Conservation (phyloP, 2,888 invertebrate genomes). For the Azorinus chamasolen region DNA sequence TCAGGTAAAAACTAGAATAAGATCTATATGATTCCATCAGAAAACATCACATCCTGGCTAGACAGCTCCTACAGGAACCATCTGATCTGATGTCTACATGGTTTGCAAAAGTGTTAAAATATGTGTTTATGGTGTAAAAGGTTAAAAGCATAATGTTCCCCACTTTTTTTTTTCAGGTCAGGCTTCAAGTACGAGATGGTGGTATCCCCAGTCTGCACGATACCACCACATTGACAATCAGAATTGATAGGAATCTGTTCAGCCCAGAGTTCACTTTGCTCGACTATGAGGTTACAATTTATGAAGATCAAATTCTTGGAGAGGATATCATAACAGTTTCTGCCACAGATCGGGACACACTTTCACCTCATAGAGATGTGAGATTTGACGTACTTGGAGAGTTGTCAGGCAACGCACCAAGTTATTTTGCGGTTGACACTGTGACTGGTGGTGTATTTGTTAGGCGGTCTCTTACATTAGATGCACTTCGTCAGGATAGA, state of each 20-base stretch:
- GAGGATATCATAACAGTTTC: slow-evolving; percentile 64
- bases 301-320: slow-evolving; percentile 77
- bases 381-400: slow-evolving; percentile 75
- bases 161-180: slow-evolving; percentile 68
- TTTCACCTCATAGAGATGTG: slow-evolving; percentile 76
- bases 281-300: slow-evolving; percentile 69
- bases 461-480: slow-evolving; percentile 69
- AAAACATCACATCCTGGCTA: too few relatives aligned
- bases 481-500: slow-evolving; percentile 47
- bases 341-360: slow-evolving; percentile 75
- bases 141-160: too few relatives aligned
- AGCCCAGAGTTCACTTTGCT: slow-evolving; percentile 64
- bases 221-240: slow-evolving; percentile 73
- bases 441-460: slow-evolving; percentile 75
- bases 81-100: too few relatives aligned
- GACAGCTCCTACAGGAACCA: too few relatives aligned
- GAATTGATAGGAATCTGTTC: slow-evolving; percentile 70
- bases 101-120: too few relatives aligned
- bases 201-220: slow-evolving; percentile 76
- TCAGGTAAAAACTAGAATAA: too few relatives aligned
- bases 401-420: slow-evolving; percentile 61
- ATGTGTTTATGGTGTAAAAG: too few relatives aligned
- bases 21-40: too few relatives aligned
- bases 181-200: slow-evolving; percentile 78
- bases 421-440: slow-evolving; percentile 75